These are phyloP conservation scores for Myopa tessellatipennis DNA, from an alignment of 2,888 invertebrate species.

Conservation along the genomic window DNA sequence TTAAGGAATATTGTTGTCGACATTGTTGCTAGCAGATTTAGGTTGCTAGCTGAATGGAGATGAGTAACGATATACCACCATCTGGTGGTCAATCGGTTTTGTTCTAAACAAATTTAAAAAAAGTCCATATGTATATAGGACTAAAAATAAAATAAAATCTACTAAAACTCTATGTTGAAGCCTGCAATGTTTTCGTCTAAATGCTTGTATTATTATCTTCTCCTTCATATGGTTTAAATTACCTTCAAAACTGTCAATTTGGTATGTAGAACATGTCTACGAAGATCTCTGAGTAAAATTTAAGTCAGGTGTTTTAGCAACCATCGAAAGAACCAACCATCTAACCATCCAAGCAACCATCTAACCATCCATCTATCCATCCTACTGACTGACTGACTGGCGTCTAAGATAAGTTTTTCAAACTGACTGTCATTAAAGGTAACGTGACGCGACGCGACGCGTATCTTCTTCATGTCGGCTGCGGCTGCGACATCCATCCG, in stretches of 20 bases:
- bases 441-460: background rate
- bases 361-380: background rate
- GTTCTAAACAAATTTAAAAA: background rate
- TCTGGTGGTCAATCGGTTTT: background rate
- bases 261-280: slow-evolving; percentile 4
- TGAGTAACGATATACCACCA: no score
- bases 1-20: background rate
- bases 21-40: background rate
- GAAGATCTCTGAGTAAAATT: no score
- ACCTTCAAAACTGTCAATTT: background rate
- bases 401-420: slow-evolving; percentile 1
- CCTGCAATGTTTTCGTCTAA: no score
- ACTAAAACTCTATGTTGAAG: no score
- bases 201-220: no score
- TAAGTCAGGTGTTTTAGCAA: background rate
- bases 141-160: no score
- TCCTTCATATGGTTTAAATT: no score
- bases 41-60: no score
- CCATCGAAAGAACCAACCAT: background rate
- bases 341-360: background rate
- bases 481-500: background rate
- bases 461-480: background rate
- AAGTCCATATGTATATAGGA: no score
- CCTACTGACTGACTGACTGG: background rate
- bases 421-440: background rate